phyloP scores from a whole-genome alignment of 1,140 invertebrate species.

The Drosophila orosa region DNA sequence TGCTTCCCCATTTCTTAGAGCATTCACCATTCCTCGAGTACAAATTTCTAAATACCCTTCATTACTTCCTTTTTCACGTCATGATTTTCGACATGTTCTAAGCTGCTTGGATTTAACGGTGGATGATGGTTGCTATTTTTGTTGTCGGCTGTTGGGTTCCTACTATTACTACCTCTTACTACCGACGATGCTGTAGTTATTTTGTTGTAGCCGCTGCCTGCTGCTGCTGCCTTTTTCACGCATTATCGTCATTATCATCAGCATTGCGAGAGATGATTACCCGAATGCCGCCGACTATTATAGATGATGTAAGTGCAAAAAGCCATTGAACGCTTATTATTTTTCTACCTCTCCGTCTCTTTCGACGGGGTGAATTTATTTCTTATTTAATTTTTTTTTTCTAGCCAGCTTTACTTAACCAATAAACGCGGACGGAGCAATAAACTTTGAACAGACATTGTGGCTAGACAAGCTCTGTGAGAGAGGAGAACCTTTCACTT shows the following conservation, averaged over 20 bases:
- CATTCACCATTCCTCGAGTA: background rate
- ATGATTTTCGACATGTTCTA: constrained; percentile 26
- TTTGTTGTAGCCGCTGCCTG: background rate
- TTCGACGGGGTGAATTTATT: constrained; percentile 6
- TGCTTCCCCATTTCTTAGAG: background rate
- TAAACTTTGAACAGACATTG: constrained; percentile 49
- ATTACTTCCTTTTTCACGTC: constrained; percentile 5
- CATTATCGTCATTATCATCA: constrained; percentile 57
- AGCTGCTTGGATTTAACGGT: constrained; percentile 60
- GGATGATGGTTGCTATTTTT: constrained; percentile 44
- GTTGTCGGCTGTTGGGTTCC: constrained; percentile 11
- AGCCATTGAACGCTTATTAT: constrained; percentile 59
- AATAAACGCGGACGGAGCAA: constrained; percentile 41
- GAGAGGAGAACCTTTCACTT: constrained; percentile 23
- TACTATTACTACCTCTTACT: constrained; percentile 14
- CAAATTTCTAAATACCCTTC: background rate
- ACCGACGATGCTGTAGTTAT: constrained; percentile 15
- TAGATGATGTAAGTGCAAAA: constrained; percentile 66
- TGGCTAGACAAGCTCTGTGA: constrained; percentile 39
- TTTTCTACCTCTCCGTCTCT: constrained; percentile 11
- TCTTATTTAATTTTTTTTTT: background rate
- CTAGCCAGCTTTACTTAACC: constrained; percentile 29
- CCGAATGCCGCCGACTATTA: constrained; percentile 50
- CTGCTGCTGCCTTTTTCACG: constrained; percentile 54
- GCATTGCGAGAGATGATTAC: constrained; percentile 38